Conservation (phyloP, 2,113 vertebrate genomes). For the Ginglymostoma cirratum region DNA sequence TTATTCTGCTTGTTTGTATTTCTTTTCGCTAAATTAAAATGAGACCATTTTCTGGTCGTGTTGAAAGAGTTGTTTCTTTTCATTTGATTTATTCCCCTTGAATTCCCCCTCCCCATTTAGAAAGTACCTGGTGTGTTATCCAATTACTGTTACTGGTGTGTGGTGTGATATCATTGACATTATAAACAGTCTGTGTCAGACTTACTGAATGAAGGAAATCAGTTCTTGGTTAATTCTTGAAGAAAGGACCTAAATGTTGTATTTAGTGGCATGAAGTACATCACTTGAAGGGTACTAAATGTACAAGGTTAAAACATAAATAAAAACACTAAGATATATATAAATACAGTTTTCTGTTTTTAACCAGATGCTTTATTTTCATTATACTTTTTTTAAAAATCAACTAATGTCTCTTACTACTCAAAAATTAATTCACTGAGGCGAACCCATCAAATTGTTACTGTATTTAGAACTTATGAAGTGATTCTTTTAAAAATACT, state of each 20-base stretch:
- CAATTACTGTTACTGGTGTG: slow-evolving; percentile 20
- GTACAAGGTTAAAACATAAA: not conserved
- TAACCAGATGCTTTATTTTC: slow-evolving; percentile 8
- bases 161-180: slow-evolving; percentile 4
- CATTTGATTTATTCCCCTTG: slow-evolving; percentile 52
- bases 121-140: not conserved
- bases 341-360: slow-evolving; percentile 21
- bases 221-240: slow-evolving; percentile 2
- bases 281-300: slow-evolving; percentile 20
- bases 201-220: not conserved
- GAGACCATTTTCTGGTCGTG: slow-evolving; percentile 16
- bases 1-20: slow-evolving; percentile 74
- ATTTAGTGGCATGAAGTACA: not conserved
- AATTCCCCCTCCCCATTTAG: slow-evolving; percentile 49
- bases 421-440: slow-evolving; percentile 1
- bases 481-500: not conserved
- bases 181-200: slow-evolving; percentile 21
- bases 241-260: slow-evolving; percentile 13
- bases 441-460: not conserved
- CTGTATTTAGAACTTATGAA: not conserved
- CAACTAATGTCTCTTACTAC: not conserved
- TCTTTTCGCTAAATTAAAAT: slow-evolving; percentile 69
- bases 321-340: not conserved
- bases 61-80: slow-evolving; percentile 66
- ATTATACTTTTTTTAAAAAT: not conserved